Conservation (phyloP, 1,140 invertebrate genomes). For the Cataglyphis hispanica region DNA sequence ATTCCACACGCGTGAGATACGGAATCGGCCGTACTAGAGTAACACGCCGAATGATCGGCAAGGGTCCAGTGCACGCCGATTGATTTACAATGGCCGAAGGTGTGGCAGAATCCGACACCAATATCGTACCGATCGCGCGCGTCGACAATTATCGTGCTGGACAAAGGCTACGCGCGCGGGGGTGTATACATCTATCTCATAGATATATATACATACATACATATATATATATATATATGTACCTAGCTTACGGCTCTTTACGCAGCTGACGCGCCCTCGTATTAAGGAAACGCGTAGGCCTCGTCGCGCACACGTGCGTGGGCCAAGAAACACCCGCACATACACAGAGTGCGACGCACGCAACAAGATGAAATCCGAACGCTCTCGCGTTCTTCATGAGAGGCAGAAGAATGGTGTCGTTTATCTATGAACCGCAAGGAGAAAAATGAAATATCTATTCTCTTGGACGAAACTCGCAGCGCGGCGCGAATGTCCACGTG, state of each 20-base stretch:
- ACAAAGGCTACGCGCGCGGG: conserved; percentile 76
- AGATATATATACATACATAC: no score
- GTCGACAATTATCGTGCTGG: conserved; percentile 78
- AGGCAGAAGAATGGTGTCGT: neutral
- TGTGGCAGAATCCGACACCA: conserved; percentile 80
- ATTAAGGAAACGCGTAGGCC: conserved; percentile 77
- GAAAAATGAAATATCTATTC: neutral
- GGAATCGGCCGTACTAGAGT: conserved; percentile 7
- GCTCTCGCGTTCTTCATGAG: conserved; percentile 1
- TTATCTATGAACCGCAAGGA: neutral
- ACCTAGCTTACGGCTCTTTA: conserved; percentile 75
- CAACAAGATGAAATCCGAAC: conserved; percentile 56
- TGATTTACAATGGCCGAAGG: conserved; percentile 80
- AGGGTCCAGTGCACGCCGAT: conserved; percentile 65
- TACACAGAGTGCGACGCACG: conserved; percentile 44
- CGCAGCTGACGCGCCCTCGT: conserved; percentile 79
- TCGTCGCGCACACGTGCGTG: conserved; percentile 69
- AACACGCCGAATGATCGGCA: neutral
- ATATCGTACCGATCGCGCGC: conserved; percentile 73
- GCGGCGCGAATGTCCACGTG: no score
- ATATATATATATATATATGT: neutral
- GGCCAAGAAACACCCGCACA: conserved; percentile 72
- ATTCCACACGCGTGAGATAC: conserved; percentile 33
- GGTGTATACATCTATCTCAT: conserved; percentile 66
- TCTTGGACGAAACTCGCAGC: no score